A percentile compares a stretch with the other conserved stretches of the same genome.
Conservation (phyloP, 2,888 invertebrate species). For the Oeneis ivallda region DNA sequence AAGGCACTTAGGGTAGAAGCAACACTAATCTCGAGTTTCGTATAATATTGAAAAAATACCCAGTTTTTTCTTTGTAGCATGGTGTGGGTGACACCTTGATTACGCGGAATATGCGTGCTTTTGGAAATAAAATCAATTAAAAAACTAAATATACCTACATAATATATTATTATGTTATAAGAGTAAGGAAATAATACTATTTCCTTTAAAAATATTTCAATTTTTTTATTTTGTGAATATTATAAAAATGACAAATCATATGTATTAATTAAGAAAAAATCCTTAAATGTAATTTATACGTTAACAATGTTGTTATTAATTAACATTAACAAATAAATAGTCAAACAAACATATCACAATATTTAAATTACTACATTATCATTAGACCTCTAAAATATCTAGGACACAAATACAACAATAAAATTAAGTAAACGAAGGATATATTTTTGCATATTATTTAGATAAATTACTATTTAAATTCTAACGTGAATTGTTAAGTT, state of each 20-base stretch:
- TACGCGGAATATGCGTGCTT: background rate
- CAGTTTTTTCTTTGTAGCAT: no score
- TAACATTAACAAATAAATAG: slow-evolving; percentile 11
- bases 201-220: no score
- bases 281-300: background rate
- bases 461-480: background rate
- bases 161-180: no score
- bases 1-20: slow-evolving; percentile 24
- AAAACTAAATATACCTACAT: background rate
- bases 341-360: slow-evolving; percentile 16
- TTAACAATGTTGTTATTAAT: background rate
- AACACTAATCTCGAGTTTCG: slow-evolving; percentile 7
- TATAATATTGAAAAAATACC: no score
- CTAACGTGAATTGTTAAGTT: slow-evolving; percentile 5
- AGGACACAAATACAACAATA: background rate
- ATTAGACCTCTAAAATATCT: background rate
- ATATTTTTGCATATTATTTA: background rate
- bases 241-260: no score
- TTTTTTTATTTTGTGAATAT: no score
- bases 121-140: no score
- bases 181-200: no score
- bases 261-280: no score
- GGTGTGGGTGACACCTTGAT: background rate
- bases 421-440: background rate
- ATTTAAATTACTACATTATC: background rate